Conservation (phyloP, 2,113 vertebrate species). For the Cettia cetti region DNA sequence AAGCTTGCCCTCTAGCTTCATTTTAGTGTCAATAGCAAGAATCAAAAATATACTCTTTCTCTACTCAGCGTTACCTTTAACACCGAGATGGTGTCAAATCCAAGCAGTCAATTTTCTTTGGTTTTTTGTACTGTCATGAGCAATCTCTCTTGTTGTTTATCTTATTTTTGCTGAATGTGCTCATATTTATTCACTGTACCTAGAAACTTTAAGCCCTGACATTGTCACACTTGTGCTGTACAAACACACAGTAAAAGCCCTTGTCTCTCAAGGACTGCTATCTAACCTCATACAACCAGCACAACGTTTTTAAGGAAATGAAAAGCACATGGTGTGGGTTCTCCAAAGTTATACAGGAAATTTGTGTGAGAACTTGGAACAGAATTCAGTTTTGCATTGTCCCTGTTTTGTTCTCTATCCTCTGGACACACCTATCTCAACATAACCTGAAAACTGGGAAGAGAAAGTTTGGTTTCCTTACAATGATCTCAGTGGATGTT, state of each 20-base stretch:
- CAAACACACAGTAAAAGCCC: background rate
- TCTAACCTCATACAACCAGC: background rate
- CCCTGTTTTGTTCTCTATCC: background rate
- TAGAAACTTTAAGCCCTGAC: background rate
- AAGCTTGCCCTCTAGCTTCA: background rate
- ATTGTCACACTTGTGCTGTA: background rate
- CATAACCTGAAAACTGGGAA: background rate
- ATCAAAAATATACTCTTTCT: background rate
- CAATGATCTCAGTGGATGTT: background rate
- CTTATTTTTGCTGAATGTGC: background rate
- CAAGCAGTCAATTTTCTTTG: background rate
- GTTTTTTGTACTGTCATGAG: background rate
- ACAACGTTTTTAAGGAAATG: background rate
- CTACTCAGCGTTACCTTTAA: background rate
- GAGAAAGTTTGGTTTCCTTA: background rate
- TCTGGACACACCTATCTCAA: background rate
- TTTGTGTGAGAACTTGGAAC: background rate
- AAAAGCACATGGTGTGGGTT: background rate
- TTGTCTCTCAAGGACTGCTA: background rate
- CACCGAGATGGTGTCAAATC: background rate
- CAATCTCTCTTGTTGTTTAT: background rate
- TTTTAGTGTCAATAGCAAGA: background rate
- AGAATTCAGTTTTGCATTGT: background rate
- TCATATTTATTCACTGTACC: background rate
- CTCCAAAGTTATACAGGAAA: background rate